Percentiles rank a stretch among this genome's conserved stretches.
phyloP scores from a whole-genome alignment of 2,113 vertebrate genomes.

The Pitta sordida region DNA sequence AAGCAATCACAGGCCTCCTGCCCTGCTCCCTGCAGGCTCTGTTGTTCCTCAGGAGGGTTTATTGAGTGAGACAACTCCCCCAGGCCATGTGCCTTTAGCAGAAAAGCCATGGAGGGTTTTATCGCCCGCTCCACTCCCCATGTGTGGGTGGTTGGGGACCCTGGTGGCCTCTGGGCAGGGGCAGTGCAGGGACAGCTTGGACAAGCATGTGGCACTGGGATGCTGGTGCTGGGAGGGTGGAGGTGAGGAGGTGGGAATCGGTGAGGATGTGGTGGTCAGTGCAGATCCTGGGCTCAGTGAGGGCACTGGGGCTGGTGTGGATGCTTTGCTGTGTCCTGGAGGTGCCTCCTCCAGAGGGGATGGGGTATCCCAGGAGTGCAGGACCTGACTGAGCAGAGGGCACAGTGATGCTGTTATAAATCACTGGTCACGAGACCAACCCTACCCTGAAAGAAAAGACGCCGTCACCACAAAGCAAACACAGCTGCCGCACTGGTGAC shows the following conservation, averaged over 20 bases:
- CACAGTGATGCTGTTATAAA: not conserved
- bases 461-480: not conserved
- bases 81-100: not conserved
- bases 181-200: not conserved
- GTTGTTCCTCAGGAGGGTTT: not conserved
- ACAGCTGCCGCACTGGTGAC: conserved; percentile 63
- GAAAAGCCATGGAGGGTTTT: not conserved
- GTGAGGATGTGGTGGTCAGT: not conserved
- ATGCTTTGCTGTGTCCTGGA: not conserved
- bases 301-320: fast-evolving
- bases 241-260: not conserved
- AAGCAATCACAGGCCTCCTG: not conserved
- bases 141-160: not conserved
- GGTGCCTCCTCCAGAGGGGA: not conserved
- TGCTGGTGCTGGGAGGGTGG: not conserved
- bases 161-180: not conserved
- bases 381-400: not conserved
- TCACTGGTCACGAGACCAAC: not conserved
- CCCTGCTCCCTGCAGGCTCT: not conserved
- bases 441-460: not conserved
- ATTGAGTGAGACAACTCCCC: not conserved
- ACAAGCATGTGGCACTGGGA: not conserved
- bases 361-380: fast-evolving
- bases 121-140: not conserved
- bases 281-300: fast-evolving